Base-by-base conservation (phyloP, 2,113 vertebrate genomes). In the Hucho hucho region DNA sequence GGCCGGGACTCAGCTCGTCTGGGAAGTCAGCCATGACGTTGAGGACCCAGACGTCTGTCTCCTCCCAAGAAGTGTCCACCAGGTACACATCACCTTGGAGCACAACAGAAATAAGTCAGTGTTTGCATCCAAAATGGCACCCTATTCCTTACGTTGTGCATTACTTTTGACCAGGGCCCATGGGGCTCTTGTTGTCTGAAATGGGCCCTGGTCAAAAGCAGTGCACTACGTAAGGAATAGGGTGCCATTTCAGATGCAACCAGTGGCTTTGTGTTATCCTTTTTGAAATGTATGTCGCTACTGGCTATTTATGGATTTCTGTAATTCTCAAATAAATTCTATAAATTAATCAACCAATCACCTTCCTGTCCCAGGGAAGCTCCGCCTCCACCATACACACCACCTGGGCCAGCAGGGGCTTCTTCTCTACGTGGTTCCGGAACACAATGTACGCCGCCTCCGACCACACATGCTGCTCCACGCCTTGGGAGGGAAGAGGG, bases 361-460 rank as follows among this genome's bases (percentile, higher is more conserved):
- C 83, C 88, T 90, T 95, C 77, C 90, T 86, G 74, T 95, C 94
- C 95, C 95, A 96, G 2, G 89, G 84, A 61, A 93, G 89, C 22
- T 74, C 74, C 47, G 74, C 79, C 46, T 96, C 93, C 47, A 89
- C 85, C 58, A 97, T 86, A 1, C 93, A 79, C 79, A 96, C 91
- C 75, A 99, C 91, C 79, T 95, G 88, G 0, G 97, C 97, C 26
- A 98, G 96, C 80, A 98, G 89, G 0, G 97, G 91, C 73, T 92
- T 96, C 75, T 94, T 94, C 91, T 98, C 97, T 70, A 98, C 95
- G 0, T 98, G 95, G 87, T 95, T 97, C 76, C 97, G 93, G 89
- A 99, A 99, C 4, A 98, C 89, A 88, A 96, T 94, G 0, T 95
- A 94, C 9, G 95, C 93, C 80, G 97, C 97, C 85, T 98, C 96